Percentiles rank a stretch among this genome's conserved stretches.
These are phyloP conservation scores for Chaetorhynchus papuensis DNA, from an alignment of 2,113 vertebrate species.

Conservation along the genomic window DNA sequence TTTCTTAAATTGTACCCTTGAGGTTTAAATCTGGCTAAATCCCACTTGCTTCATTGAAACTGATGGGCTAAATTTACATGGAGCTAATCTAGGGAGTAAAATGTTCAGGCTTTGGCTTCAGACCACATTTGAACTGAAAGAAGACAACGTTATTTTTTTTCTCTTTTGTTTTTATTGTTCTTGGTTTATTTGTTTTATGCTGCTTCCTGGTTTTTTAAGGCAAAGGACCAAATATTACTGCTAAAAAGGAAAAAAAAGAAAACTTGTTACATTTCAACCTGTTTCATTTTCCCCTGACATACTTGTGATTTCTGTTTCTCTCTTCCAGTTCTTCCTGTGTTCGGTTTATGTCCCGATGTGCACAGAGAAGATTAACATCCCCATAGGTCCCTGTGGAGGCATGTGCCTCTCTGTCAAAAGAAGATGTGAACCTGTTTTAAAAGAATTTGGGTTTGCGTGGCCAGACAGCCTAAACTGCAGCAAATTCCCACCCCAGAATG, in stretches of 20 bases:
- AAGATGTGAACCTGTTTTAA: constrained; percentile 92
- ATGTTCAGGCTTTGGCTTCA: not conserved
- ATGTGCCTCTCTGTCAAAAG: constrained; percentile 97
- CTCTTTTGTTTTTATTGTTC: constrained; percentile 35
- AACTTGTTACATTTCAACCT: not conserved
- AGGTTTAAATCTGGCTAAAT: not conserved
- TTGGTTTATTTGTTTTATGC: constrained; percentile 14
- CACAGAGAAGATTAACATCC: constrained; percentile 97
- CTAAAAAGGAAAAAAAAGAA: not conserved
- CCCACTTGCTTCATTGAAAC: not conserved
- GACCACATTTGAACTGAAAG: not conserved
- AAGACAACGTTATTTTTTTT: not conserved
- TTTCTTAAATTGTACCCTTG: not conserved
- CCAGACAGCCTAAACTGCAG: constrained; percentile 95
- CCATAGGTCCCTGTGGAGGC: constrained; percentile 94
- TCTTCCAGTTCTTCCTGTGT: constrained; percentile 93
- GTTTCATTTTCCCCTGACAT: not conserved
- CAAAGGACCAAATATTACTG: not conserved
- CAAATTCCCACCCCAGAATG: constrained; percentile 95
- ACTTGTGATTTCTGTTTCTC: constrained; percentile 20
- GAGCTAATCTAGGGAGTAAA: not conserved
- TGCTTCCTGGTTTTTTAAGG: constrained; percentile 2
- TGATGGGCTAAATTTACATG: not conserved
- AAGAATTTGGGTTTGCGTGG: constrained; percentile 96
- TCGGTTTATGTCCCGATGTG: constrained; percentile 98